A percentile compares a stretch with the other conserved stretches of the same genome.
phyloP scores from a whole-genome alignment of 2,113 vertebrate species.

The Ictalurus furcatus region DNA sequence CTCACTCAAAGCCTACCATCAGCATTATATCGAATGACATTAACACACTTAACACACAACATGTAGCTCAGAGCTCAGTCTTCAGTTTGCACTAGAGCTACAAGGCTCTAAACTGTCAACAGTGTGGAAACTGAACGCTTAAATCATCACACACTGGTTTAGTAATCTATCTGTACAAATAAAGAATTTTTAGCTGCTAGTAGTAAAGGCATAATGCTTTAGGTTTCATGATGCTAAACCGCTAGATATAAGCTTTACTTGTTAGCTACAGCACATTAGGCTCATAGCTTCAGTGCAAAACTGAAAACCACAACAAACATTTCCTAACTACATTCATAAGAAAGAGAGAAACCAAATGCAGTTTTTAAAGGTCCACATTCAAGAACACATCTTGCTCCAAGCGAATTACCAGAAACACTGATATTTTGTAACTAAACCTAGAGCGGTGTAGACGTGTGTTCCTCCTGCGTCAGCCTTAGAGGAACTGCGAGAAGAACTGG shows the following conservation, averaged over 20 bases:
- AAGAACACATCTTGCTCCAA: too few relatives aligned
- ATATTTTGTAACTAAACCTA: too few relatives aligned
- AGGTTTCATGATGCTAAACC: background rate
- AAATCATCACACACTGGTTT: background rate
- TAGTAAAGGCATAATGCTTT: background rate
- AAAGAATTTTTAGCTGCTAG: background rate
- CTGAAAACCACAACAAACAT: background rate
- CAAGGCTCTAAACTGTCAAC: background rate
- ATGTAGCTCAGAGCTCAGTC: too few relatives aligned
- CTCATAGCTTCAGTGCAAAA: background rate
- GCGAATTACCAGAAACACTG: too few relatives aligned
- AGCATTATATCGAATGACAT: too few relatives aligned
- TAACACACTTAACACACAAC: too few relatives aligned
- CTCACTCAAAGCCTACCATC: too few relatives aligned
- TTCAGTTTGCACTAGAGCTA: background rate
- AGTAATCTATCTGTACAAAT: background rate
- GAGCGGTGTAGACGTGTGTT: too few relatives aligned
- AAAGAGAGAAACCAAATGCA: background rate
- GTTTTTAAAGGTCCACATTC: too few relatives aligned
- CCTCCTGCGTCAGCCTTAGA: too few relatives aligned
- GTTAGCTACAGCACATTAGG: background rate
- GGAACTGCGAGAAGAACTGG: too few relatives aligned
- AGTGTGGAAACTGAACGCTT: background rate
- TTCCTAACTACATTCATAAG: background rate
- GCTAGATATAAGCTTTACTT: background rate